These are phyloP conservation scores for Lutjanus erythropterus DNA, from an alignment of 2,113 vertebrate species.

Conservation along the genomic window DNA sequence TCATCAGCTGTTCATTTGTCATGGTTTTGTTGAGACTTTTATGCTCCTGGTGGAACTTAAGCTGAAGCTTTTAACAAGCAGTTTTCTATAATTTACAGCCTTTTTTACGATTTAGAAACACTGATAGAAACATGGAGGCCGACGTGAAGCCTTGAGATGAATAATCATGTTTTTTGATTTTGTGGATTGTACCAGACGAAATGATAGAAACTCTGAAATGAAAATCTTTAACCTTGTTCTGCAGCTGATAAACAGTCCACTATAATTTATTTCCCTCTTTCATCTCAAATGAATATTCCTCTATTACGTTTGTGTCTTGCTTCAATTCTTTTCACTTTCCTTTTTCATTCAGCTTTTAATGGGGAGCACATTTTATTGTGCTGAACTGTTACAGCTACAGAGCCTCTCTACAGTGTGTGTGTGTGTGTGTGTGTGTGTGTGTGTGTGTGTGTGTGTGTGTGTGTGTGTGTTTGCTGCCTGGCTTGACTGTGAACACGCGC, in stretches of 20 bases:
- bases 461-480: neutral
- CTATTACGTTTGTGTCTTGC: neutral
- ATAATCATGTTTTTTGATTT: too few relatives aligned
- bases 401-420: neutral
- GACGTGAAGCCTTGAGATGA: neutral
- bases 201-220: neutral
- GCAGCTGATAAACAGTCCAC: neutral
- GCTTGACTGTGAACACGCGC: neutral
- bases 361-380: neutral
- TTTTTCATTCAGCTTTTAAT: neutral
- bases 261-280: neutral
- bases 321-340: too few relatives aligned
- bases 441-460: neutral
- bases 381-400: neutral
- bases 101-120: neutral
- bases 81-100: neutral
- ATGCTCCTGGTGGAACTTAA: too few relatives aligned
- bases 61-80: neutral
- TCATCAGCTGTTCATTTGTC: too few relatives aligned
- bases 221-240: constrained; percentile 6
- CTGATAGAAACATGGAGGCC: neutral
- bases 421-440: neutral
- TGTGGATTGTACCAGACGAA: too few relatives aligned
- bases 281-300: neutral
- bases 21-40: too few relatives aligned